phyloP scores from a whole-genome alignment of 1,140 invertebrate genomes.

The Xylocopa sonorina region DNA sequence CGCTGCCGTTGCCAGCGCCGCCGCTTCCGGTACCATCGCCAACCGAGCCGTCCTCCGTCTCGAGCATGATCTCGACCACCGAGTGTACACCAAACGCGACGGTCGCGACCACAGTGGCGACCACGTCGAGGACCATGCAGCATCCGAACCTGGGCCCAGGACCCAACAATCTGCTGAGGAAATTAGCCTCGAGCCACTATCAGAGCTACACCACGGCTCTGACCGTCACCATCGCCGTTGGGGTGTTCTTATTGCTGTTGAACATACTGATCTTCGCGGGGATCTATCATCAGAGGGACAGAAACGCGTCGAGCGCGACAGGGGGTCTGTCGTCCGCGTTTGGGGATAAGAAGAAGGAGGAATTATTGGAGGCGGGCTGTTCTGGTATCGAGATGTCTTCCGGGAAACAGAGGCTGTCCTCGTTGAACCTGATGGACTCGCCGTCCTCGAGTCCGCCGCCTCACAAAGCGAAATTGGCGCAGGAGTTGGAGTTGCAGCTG shows the following conservation, averaged over 20 bases:
- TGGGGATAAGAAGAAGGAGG: constrained; percentile 88
- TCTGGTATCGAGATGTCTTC: constrained; percentile 84
- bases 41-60: constrained; percentile 78
- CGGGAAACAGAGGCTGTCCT: constrained; percentile 83
- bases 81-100: constrained; percentile 80
- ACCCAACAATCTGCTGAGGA: constrained; percentile 87
- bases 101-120: constrained; percentile 77
- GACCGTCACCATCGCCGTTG: constrained; percentile 96
- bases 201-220: constrained; percentile 94
- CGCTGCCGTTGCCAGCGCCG: constrained; percentile 82
- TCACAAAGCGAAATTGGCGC: constrained; percentile 85
- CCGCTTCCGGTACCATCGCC: constrained; percentile 80
- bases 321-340: constrained; percentile 69
- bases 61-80: constrained; percentile 71
- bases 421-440: constrained; percentile 73
- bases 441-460: constrained; percentile 81
- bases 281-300: constrained; percentile 95
- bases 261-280: constrained; percentile 97
- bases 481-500: constrained; percentile 86
- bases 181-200: constrained; percentile 90
- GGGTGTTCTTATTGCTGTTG: constrained; percentile 92
- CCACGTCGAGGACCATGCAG: constrained; percentile 72
- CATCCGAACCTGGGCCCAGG: constrained; percentile 73
- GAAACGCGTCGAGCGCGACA: constrained; percentile 80
- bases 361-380: constrained; percentile 87